phyloP scores from a whole-genome alignment of 2,113 vertebrate genomes.

The Triplophysa rosa region DNA sequence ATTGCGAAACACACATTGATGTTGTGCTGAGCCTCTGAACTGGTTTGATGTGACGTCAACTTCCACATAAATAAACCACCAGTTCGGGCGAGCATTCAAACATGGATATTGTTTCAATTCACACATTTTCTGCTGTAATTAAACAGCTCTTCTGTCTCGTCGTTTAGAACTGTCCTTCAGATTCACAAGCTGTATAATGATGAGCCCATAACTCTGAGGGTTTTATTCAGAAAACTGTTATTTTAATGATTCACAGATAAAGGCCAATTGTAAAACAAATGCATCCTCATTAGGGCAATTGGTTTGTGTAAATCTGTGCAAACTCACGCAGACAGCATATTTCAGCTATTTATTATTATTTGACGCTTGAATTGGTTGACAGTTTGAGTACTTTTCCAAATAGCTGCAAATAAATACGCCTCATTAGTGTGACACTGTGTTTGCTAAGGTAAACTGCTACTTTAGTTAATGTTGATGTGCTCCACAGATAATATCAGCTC shows the following conservation, averaged over 20 bases:
- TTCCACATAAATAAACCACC: too few relatives aligned
- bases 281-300: conserved; percentile 5
- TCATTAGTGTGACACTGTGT: conserved; percentile 19
- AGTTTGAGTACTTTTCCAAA: conserved; percentile 20
- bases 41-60: too few relatives aligned
- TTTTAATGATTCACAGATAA: conserved; percentile 22
- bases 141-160: background rate
- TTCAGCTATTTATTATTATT: background rate
- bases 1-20: too few relatives aligned
- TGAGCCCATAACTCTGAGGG: background rate
- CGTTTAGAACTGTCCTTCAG: conserved; percentile 2
- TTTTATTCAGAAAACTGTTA: conserved; percentile 4
- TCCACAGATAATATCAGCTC: conserved; percentile 2
- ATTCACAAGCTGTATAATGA: conserved; percentile 4
- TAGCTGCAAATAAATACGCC: conserved; percentile 5
- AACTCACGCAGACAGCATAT: background rate
- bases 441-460: conserved; percentile 14
- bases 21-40: too few relatives aligned
- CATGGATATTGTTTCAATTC: background rate
- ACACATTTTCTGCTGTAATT: background rate
- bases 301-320: background rate
- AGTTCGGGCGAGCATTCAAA: background rate
- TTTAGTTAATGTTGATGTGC: conserved; percentile 18
- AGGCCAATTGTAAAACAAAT: conserved; percentile 2
- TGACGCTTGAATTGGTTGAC: background rate